Conservation (phyloP, 1,140 invertebrate genomes). For the Macrostomum lignano region DNA sequence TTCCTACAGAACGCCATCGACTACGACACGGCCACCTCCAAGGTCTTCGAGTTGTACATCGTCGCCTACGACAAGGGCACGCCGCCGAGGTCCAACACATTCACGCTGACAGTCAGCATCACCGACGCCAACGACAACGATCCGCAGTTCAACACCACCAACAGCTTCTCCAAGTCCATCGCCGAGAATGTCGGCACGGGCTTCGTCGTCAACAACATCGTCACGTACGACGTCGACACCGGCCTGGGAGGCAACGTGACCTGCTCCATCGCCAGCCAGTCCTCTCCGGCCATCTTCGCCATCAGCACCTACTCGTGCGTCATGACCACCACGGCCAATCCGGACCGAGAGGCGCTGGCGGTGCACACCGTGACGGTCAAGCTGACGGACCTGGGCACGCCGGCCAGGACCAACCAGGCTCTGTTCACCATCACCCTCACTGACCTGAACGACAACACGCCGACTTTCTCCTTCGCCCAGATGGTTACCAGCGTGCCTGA, state of each 20-base stretch:
- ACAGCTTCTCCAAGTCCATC: conserved; percentile 48
- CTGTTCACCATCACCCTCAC: conserved; percentile 46
- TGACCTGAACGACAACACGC: conserved; percentile 61
- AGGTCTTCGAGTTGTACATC: too few species aligned
- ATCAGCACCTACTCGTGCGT: too few species aligned
- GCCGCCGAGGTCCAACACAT: conserved; percentile 46
- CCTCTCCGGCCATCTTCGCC: too few species aligned
- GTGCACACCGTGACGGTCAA: conserved; percentile 59
- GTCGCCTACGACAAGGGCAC: conserved; percentile 57
- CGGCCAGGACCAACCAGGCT: conserved; percentile 37
- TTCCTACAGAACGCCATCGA: background rate
- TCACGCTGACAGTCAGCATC: too few species aligned
- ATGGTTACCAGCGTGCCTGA: conserved; percentile 48
- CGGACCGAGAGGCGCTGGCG: conserved; percentile 58
- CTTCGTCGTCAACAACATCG: too few species aligned
- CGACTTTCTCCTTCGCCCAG: conserved; percentile 48
- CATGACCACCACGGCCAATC: conserved; percentile 42
- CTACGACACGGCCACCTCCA: background rate
- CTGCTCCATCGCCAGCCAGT: conserved; percentile 54
- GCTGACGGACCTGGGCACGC: conserved; percentile 37
- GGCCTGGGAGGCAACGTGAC: too few species aligned
- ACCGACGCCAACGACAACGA: conserved; percentile 49
- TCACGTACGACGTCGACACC: too few species aligned
- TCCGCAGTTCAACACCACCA: conserved; percentile 59
- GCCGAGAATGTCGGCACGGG: conserved; percentile 46